Evolutionary conservation across 2,888 invertebrate species (phyloP).

Genomic region (Sphaeridia pumilis): DNA sequence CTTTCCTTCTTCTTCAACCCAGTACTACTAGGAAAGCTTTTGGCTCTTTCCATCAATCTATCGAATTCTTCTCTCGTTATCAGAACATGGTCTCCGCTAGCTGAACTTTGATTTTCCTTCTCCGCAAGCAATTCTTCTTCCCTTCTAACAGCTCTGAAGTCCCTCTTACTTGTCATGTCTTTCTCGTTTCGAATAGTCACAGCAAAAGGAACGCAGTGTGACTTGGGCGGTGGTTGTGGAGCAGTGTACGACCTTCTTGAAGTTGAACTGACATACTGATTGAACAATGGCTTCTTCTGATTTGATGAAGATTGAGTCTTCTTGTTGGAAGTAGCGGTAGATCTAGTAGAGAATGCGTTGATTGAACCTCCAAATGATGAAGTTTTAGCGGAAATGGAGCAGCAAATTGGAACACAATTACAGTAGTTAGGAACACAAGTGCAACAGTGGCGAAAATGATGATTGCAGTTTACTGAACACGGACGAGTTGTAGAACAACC

Average conservation of each 20-base stretch:
- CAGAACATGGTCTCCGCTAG: neutral
- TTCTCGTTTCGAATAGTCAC: constrained; percentile 4
- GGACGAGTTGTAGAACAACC: no score
- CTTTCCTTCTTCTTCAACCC: neutral
- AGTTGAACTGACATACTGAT: neutral
- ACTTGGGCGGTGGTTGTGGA: neutral
- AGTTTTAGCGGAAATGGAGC: no score
- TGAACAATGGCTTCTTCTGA: neutral
- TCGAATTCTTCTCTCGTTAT: constrained; percentile 11
- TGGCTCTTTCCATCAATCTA: constrained; percentile 5
- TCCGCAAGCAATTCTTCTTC: constrained; percentile 1
- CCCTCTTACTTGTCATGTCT: neutral
- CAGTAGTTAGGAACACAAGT: no score
- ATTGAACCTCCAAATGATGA: no score
- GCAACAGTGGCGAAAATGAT: no score
- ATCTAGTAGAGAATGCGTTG: no score
- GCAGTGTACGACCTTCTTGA: neutral
- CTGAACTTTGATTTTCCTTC: constrained; percentile 6
- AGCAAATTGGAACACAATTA: no score
- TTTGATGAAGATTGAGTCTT: neutral
- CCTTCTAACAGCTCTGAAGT: constrained; percentile 2
- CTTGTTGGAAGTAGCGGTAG: no score
- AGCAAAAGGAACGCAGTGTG: neutral
- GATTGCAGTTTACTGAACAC: no score
- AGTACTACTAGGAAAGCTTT: neutral